Conservation (phyloP, 1,140 invertebrate genomes). For the Rhopalosiphum maidis region DNA sequence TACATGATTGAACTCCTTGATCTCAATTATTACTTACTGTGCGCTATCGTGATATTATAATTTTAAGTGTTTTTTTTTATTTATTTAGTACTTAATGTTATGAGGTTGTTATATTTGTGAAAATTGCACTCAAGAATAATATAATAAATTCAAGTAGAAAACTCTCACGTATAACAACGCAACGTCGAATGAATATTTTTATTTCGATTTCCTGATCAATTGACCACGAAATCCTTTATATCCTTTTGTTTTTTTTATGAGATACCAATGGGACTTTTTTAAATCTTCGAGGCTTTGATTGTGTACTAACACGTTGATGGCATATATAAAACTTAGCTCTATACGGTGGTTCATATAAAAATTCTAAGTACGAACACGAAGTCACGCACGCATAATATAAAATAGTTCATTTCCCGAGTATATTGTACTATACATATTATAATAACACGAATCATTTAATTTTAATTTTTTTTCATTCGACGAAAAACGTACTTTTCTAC, state of each 20-base stretch:
- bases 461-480: neutral
- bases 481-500: neutral
- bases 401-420: neutral
- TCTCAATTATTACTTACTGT: neutral
- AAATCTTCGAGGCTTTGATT: conserved; percentile 40
- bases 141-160: conserved; percentile 10
- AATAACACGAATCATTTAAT: neutral
- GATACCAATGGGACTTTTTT: conserved; percentile 18
- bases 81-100: neutral
- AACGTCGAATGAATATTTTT: neutral
- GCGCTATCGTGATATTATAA: neutral
- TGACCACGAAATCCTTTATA: conserved; percentile 39
- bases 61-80: neutral
- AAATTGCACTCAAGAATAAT: neutral
- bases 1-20: neutral
- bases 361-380: conserved; percentile 23
- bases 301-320: conserved; percentile 26
- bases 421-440: neutral
- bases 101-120: neutral
- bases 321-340: conserved; percentile 24
- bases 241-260: conserved; percentile 36
- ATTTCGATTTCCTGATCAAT: neutral
- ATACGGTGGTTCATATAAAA: neutral
- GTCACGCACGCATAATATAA: conserved; percentile 15
- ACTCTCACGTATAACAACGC: neutral